A percentile compares a stretch with the other conserved stretches of the same genome.
Evolutionary conservation across 2,113 vertebrate genomes (phyloP).

Genomic region (Callaeas wilsoni): DNA sequence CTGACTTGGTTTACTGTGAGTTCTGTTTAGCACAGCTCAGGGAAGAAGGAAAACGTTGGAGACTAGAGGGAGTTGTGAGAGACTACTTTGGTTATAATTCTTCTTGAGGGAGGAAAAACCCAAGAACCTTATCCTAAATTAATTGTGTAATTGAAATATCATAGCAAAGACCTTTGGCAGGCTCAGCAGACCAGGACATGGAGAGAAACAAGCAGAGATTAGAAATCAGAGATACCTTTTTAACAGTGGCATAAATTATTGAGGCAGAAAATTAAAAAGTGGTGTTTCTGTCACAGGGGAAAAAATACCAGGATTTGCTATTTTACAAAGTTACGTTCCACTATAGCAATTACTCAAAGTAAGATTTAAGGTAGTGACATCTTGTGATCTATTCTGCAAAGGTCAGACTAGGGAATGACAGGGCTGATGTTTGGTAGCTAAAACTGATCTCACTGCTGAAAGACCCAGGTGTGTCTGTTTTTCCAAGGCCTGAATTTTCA

Average conservation of each 20-base stretch:
- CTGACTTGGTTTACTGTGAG: neutral
- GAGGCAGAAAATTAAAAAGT: neutral
- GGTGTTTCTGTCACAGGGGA: neutral
- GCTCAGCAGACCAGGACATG: neutral
- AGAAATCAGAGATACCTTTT: neutral
- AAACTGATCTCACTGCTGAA: neutral
- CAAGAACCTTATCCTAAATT: neutral
- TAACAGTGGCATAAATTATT: neutral
- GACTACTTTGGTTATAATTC: neutral
- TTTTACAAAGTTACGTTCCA: neutral
- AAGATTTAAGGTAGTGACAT: neutral
- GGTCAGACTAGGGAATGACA: neutral
- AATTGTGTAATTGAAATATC: neutral
- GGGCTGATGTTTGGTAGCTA: neutral
- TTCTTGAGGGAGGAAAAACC: neutral
- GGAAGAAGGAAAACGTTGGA: neutral
- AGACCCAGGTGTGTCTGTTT: neutral
- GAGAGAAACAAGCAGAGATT: neutral
- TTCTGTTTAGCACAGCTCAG: neutral
- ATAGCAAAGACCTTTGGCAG: neutral
- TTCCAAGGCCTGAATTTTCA: neutral
- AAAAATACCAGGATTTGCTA: neutral
- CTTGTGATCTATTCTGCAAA: neutral
- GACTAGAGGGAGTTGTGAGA: neutral
- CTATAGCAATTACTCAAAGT: neutral